Base-by-base conservation (phyloP, 2,888 invertebrate species). In the Drosophila putrida region DNA sequence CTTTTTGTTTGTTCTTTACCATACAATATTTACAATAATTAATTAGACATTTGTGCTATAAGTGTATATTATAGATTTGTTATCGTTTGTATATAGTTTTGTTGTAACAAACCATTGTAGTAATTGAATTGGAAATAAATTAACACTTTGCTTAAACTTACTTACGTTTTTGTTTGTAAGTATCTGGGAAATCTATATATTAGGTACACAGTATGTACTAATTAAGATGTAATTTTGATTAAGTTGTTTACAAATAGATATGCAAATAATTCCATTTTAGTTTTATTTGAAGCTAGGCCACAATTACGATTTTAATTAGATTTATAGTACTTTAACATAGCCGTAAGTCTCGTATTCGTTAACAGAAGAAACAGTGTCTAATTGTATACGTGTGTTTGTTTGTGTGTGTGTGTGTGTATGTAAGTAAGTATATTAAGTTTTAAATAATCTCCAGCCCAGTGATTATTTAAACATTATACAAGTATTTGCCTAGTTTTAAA, bases 401-500 rank as follows among this genome's bases (percentile, higher is more conserved):
- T 63, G 10, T 53, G 35, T 54, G 15, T 65, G n/a, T 50, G 43
- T 55, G 33, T 47, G 10, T 43, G 33, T 38, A 11, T 43, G 36
- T 74, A 31, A 58, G 38, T 55, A 49, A 58, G 68, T 60, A 35
- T 43, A 28, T 31, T 41, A 57, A 49, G 71, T 72, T 80, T 72
- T 13, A 83, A 86, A 86, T 88, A 85, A 85, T 81, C 85, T 71
- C 85, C 85, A 85, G 85, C 85, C 85, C 85, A 72, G 83, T 61
- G 88, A 85, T 85, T 85, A 85, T 86, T 81, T 80, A 72, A 81
- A 88, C 75, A 76, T 78, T 74, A 62, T 62, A 55, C 54, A 27
- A 35, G 13, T 55, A 53, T 64, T 79, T 75, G 75, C 54, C 68
- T 81, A 83, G 75, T 79, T 78, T 78, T 64, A 78, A 63, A 86